Percentiles rank a stretch among this genome's conserved stretches.
Evolutionary conservation across 2,888 invertebrate species (phyloP).

Genomic region (Trissolcus japonicus): DNA sequence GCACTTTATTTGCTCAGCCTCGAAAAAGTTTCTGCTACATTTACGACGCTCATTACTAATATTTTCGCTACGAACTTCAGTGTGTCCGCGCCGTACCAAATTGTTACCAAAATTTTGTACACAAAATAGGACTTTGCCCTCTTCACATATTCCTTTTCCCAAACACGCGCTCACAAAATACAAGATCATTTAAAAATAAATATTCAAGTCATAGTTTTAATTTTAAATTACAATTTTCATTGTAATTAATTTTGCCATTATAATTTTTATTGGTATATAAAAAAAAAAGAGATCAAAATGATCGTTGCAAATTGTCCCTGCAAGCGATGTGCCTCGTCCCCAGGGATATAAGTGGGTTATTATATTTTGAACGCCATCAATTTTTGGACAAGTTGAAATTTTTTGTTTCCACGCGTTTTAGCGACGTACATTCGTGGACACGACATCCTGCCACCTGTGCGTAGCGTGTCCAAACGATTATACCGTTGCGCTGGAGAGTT

Average conservation of each 20-base stretch:
- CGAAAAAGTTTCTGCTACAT: conserved; percentile 56
- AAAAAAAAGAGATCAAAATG: not conserved
- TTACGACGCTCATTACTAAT: conserved; percentile 52
- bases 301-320: not conserved
- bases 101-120: conserved; percentile 4
- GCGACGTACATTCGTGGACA: conserved; percentile 45
- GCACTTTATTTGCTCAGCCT: conserved; percentile 57
- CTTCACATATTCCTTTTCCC: not conserved
- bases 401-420: conserved; percentile 21
- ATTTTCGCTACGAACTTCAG: conserved; percentile 45
- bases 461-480: conserved; percentile 67
- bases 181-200: no score
- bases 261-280: no score
- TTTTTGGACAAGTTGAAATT: not conserved
- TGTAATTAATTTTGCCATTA: no score
- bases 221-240: no score
- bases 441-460: conserved; percentile 67
- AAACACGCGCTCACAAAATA: not conserved
- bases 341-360: no score
- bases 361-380: not conserved
- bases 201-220: no score
- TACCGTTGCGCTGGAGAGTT: conserved; percentile 55
- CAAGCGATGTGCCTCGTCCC: no score
- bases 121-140: not conserved
- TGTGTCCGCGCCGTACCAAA: not conserved